Evolutionary conservation across 1,140 invertebrate genomes (phyloP).

Genomic region (Drosophila repletoides): DNA sequence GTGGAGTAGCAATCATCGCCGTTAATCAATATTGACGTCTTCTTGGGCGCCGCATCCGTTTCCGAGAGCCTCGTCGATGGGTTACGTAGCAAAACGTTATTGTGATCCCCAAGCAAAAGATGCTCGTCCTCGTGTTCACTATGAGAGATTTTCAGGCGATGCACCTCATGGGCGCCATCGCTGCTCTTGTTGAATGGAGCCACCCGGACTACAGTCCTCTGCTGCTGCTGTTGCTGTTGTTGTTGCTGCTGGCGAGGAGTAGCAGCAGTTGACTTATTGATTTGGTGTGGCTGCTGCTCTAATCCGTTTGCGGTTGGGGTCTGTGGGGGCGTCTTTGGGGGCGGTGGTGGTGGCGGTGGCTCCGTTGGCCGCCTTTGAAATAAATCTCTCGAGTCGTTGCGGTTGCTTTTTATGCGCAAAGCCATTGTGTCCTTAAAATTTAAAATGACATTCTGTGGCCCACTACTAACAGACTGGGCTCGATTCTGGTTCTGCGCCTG

Average conservation of each 20-base stretch:
- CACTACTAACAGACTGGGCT: too few species aligned
- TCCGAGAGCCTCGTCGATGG: constrained; percentile 6
- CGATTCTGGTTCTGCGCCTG: not conserved
- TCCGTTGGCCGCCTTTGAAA: constrained; percentile 82
- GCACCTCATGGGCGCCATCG: constrained; percentile 81
- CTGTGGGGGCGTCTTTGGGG: constrained; percentile 11
- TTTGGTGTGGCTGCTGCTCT: constrained; percentile 46
- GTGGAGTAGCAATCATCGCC: constrained; percentile 88
- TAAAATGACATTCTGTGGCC: constrained; percentile 81
- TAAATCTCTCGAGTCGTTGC: constrained; percentile 85
- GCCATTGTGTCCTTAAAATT: constrained; percentile 90
- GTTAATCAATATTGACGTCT: constrained; percentile 90
- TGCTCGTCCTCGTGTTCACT: constrained; percentile 50
- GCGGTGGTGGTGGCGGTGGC: constrained; percentile 82
- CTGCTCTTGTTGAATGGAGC: constrained; percentile 76
- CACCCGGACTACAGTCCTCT: constrained; percentile 73
- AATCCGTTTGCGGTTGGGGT: constrained; percentile 57
- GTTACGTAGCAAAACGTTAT: constrained; percentile 29
- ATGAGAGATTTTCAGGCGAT: constrained; percentile 85
- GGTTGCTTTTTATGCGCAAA: constrained; percentile 86
- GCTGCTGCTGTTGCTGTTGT: constrained; percentile 35
- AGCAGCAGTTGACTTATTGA: constrained; percentile 46
- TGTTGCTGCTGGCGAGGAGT: constrained; percentile 3
- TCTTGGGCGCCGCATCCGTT: constrained; percentile 83
- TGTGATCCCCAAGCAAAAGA: constrained; percentile 30